phyloP scores from a whole-genome alignment of 1,140 invertebrate genomes.

The Odontomachus brunneus region DNA sequence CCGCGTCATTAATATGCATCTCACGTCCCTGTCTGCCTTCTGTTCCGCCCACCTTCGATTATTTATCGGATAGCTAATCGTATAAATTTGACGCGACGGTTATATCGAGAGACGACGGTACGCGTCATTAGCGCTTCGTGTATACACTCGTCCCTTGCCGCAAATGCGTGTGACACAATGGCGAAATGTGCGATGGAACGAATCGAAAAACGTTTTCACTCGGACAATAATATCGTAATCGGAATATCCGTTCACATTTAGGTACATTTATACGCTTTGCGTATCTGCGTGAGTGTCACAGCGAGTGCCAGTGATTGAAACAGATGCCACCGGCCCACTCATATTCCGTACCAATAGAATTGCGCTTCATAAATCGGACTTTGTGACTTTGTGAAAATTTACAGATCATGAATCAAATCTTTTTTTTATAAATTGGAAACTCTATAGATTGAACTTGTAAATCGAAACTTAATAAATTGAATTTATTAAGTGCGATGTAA shows the following conservation, averaged over 20 bases:
- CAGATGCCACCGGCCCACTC: background rate
- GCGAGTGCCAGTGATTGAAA: background rate
- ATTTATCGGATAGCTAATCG: conserved; percentile 49
- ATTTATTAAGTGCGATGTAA: too few species aligned
- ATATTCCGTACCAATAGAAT: background rate
- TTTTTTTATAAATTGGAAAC: too few species aligned
- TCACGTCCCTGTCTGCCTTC: background rate
- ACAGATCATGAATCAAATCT: too few species aligned
- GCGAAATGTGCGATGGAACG: background rate
- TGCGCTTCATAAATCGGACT: background rate
- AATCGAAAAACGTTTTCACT: conserved; percentile 20
- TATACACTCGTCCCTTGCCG: conserved; percentile 8
- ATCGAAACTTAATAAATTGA: too few species aligned
- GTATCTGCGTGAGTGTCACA: conserved; percentile 7
- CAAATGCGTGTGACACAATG: background rate
- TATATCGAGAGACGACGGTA: conserved; percentile 6
- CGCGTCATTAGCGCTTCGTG: conserved; percentile 1
- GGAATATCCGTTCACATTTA: background rate
- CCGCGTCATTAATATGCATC: conserved; percentile 22
- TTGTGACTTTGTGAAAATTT: too few species aligned
- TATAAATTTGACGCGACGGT: conserved; percentile 43
- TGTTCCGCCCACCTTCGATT: conserved; percentile 44
- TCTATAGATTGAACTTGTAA: too few species aligned
- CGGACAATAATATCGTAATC: background rate
- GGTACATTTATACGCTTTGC: background rate